Evolutionary conservation across 2,888 invertebrate genomes (phyloP), one percentile per base, ranked within the genome.

Genomic region (Temnothorax unifasciatus): DNA sequence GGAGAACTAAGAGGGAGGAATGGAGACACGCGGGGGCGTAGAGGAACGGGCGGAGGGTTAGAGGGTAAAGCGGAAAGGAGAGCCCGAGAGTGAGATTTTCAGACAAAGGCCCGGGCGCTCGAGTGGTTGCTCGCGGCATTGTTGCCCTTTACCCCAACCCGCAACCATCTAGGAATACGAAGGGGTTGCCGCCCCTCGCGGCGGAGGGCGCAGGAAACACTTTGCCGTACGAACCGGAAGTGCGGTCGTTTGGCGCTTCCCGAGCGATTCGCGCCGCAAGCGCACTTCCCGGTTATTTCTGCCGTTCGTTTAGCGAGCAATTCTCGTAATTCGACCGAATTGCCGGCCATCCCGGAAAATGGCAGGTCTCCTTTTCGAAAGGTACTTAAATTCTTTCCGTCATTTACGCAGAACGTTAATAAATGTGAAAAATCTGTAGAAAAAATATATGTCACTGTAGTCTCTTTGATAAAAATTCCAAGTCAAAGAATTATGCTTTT

Each of bases 101-200:
- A 92, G 90, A 93, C 92, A 92, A 93, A 91, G 91, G 90, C 91
- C 91, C 84, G 3, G 82, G 64, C 83, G 84, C 89, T 92, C 88
- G 92, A 93, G 93, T 92, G 92, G 90, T 90, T 91, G 92, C 92
- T 92, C 90, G 90, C 88, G 92, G 93, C 92, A 93, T 94, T 94
- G 94, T 93, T 93, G 93, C 92, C 92, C 92, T 92, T 92, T 91
- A 92, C 92, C 92, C 92, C 92, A 29, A 29, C 87, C 68, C 88
- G 74, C 76, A 34, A 73, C 76, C 74, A 66, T 61, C 87, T 79
- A 77, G 38, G 68, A 74, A 82, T 69, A 82, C 76, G 83, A 88
- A 85, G 86, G 90, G 88, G 84, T 89, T 83, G 84, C 82, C 86
- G 21, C 85, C 88, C 85, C 77, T 81, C 85, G 84, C 74, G 74